Evolutionary conservation across 1,140 invertebrate genomes (phyloP).

Genomic region (Drosophila saltans): DNA sequence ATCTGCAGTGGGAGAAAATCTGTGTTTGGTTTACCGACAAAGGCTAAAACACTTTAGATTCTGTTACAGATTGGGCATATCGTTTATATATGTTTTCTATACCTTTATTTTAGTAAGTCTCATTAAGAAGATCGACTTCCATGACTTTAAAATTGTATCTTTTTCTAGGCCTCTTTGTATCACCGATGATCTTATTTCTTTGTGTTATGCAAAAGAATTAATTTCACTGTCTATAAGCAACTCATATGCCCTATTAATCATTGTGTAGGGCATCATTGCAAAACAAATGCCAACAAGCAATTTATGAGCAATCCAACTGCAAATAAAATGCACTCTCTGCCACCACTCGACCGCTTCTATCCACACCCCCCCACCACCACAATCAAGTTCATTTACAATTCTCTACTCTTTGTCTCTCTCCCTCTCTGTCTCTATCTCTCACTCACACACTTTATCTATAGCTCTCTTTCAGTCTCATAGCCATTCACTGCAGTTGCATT

Average conservation of each 20-base stretch:
- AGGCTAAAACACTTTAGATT: too few species aligned
- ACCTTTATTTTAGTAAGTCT: too few species aligned
- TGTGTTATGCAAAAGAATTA: too few species aligned
- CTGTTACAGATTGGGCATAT: too few species aligned
- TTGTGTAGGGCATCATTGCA: conserved; percentile 6
- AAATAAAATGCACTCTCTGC: conserved; percentile 35
- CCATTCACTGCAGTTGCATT: conserved; percentile 36
- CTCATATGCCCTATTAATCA: neutral
- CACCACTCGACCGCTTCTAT: neutral
- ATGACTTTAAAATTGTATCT: too few species aligned
- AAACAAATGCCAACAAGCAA: conserved; percentile 23
- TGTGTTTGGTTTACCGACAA: too few species aligned
- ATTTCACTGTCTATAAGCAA: neutral
- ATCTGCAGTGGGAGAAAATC: too few species aligned
- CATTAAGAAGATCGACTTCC: too few species aligned
- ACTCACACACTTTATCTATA: neutral
- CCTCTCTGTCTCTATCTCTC: neutral
- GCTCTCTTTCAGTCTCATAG: neutral
- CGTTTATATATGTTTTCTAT: too few species aligned
- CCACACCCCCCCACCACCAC: neutral
- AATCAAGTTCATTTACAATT: conserved; percentile 37
- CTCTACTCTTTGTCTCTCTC: neutral
- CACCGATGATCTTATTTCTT: too few species aligned
- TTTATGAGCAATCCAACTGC: conserved; percentile 18
- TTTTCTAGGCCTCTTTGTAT: too few species aligned